A percentile compares a stretch with the other conserved stretches of the same genome.
These are phyloP conservation scores for Conger conger DNA, from an alignment of 2,113 vertebrate genomes.

Conservation along the genomic window DNA sequence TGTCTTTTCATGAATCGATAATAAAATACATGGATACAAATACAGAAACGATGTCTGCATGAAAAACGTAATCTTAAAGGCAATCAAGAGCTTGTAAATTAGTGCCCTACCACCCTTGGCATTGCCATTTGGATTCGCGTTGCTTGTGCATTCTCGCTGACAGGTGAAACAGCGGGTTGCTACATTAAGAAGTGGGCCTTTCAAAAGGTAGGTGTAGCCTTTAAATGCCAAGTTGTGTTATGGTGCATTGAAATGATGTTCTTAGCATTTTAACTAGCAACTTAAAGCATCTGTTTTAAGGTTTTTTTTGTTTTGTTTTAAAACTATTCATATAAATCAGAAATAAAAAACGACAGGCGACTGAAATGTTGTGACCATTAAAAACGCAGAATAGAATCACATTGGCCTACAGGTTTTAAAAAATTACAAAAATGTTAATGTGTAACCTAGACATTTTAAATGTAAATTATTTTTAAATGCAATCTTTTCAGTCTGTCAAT, in stretches of 20 bases:
- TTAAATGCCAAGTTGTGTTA: not conserved
- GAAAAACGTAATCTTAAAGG: not conserved
- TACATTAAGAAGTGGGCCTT: not conserved
- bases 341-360: too few relatives aligned
- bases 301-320: too few relatives aligned
- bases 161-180: conserved; percentile 16
- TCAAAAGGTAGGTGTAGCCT: not conserved
- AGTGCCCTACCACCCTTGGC: not conserved
- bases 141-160: not conserved
- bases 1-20: not conserved
- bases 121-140: not conserved
- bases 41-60: not conserved
- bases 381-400: too few relatives aligned
- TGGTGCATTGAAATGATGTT: not conserved
- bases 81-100: not conserved
- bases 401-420: too few relatives aligned
- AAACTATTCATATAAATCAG: too few relatives aligned
- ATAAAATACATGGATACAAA: not conserved
- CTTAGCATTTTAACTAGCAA: not conserved
- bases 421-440: too few relatives aligned
- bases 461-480: too few relatives aligned
- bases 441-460: too few relatives aligned
- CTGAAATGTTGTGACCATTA: too few relatives aligned
- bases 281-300: not conserved
- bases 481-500: not conserved